Percentiles rank a stretch among this genome's conserved stretches.
Evolutionary conservation across 2,797 vertebrate genomes (phyloP).

Genomic region (Tachyglossus aculeatus): DNA sequence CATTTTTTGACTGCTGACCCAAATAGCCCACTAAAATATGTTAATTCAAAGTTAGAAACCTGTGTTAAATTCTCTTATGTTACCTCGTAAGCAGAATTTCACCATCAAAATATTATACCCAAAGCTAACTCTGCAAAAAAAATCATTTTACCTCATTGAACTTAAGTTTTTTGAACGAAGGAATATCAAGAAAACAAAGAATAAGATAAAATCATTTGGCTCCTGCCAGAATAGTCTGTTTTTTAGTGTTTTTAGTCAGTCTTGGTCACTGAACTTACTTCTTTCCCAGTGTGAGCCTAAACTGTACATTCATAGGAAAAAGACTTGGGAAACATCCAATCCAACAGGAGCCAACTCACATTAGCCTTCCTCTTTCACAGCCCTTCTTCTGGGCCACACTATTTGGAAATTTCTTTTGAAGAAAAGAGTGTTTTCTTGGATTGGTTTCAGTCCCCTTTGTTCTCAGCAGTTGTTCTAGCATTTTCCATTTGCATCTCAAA

Average conservation of each 20-base stretch:
- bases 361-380: conserved; percentile 45
- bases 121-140: background rate
- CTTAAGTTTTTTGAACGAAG: background rate
- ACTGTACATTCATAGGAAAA: conserved; percentile 41
- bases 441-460: conserved; percentile 40
- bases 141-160: conserved; percentile 11
- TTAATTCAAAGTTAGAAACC: too few species aligned
- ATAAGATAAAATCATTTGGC: conserved; percentile 52
- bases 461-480: conserved; percentile 3
- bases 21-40: too few species aligned
- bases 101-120: conserved; percentile 34
- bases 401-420: conserved; percentile 49
- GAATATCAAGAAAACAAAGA: conserved; percentile 44
- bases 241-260: background rate
- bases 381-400: conserved; percentile 41
- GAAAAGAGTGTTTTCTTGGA: conserved; percentile 37
- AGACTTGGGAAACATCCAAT: conserved; percentile 38
- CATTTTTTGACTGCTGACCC: too few species aligned
- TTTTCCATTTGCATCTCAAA: conserved; percentile 22
- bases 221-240: conserved; percentile 26
- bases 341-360: conserved; percentile 31
- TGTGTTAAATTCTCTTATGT: too few species aligned
- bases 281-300: conserved; percentile 5
- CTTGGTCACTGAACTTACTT: conserved; percentile 5
- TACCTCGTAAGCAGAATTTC: too few species aligned